Conservation (phyloP, 2,797 vertebrate genomes). For the Nannoperca australis region DNA sequence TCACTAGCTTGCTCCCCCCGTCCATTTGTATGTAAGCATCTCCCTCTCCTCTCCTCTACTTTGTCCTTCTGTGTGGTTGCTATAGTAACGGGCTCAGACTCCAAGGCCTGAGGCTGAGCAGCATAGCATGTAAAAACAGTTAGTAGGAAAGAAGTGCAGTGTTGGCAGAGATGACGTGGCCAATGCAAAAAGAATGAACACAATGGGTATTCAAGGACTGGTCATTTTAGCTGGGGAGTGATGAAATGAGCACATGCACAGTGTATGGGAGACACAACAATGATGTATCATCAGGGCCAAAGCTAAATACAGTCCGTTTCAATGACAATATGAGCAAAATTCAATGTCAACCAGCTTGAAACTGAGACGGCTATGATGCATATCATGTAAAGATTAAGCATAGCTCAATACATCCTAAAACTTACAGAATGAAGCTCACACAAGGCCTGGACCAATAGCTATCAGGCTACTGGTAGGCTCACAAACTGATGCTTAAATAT, state of each 20-base stretch:
- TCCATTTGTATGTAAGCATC: slow-evolving; percentile 75
- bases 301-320: neutral
- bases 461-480: slow-evolving; percentile 2
- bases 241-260: slow-evolving; percentile 21
- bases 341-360: neutral
- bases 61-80: slow-evolving; percentile 90
- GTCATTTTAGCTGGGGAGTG: slow-evolving; percentile 10
- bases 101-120: slow-evolving; percentile 66
- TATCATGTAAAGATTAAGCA: neutral
- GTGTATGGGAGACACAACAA: slow-evolving; percentile 8
- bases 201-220: slow-evolving; percentile 20
- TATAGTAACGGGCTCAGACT: slow-evolving; percentile 89
- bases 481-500: neutral
- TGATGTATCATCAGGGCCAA: neutral
- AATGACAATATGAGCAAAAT: neutral
- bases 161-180: slow-evolving; percentile 76
- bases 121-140: slow-evolving; percentile 59
- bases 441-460: neutral
- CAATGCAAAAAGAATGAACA: slow-evolving; percentile 57
- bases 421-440: neutral
- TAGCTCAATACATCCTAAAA: neutral
- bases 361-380: neutral
- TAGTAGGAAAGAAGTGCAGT: slow-evolving; percentile 52
- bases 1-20: slow-evolving; percentile 71
- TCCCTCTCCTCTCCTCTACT: slow-evolving; percentile 76